phyloP scores from a whole-genome alignment of 2,888 invertebrate genomes.

The Caenorhabditis becei region DNA sequence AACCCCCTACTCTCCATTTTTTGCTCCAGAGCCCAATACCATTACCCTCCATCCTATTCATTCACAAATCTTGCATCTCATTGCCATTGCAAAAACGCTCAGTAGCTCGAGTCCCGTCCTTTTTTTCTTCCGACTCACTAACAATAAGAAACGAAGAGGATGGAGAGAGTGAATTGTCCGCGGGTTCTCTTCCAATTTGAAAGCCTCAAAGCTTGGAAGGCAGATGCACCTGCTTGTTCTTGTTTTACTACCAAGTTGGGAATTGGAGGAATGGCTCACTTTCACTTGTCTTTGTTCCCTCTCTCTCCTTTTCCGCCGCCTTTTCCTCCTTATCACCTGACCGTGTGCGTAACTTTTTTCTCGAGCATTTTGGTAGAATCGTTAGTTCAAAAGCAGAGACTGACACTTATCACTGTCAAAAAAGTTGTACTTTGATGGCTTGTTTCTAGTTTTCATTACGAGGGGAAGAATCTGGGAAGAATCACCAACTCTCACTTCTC shows the following conservation, averaged over 20 bases:
- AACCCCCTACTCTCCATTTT: background rate
- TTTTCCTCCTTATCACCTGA: no score
- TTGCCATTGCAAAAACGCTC: background rate
- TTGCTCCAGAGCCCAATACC: background rate
- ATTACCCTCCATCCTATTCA: slow-evolving; percentile 5
- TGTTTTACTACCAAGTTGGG: background rate
- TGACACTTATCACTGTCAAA: background rate
- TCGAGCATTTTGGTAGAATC: no score
- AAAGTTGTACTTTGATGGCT: background rate
- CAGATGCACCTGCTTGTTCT: background rate
- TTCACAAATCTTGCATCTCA: slow-evolving; percentile 10
- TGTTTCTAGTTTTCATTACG: no score
- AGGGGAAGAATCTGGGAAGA: no score
- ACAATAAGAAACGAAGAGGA: slow-evolving; percentile 15
- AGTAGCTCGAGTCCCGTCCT: slow-evolving; percentile 2
- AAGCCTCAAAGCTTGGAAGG: slow-evolving; percentile 14
- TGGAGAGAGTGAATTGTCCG: slow-evolving; percentile 4
- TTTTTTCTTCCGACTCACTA: slow-evolving; percentile 10
- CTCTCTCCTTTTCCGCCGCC: background rate
- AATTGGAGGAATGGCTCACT: background rate
- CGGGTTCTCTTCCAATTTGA: slow-evolving; percentile 23
- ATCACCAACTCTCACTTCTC: no score
- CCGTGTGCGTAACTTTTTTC: no score
- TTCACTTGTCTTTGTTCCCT: background rate
- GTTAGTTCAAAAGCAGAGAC: no score